Percentiles rank a stretch among this genome's conserved stretches.
These are phyloP conservation scores for Diogma glabrata DNA, from an alignment of 2,888 invertebrate genomes.

Conservation along the genomic window DNA sequence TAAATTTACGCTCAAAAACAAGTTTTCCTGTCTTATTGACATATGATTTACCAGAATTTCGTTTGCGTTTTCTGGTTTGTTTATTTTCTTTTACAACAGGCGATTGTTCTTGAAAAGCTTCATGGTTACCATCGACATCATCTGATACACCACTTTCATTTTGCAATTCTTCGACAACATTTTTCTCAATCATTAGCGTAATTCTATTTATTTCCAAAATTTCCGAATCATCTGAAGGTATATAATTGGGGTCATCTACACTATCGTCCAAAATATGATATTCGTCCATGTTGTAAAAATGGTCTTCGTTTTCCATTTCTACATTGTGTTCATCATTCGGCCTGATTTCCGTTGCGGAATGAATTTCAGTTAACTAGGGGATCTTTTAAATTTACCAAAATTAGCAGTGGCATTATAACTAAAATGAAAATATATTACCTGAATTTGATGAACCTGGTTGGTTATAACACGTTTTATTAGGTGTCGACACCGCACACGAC, in stretches of 20 bases:
- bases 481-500: background rate
- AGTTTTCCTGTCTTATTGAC: background rate
- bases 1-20: background rate
- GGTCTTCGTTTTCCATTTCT: background rate
- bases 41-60: background rate
- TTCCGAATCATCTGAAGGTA: background rate
- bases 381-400: background rate
- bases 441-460: background rate
- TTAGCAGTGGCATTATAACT: background rate
- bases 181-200: background rate
- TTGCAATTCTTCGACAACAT: background rate
- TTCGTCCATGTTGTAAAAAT: background rate
- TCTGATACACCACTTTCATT: constrained; percentile 5
- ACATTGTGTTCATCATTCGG: background rate
- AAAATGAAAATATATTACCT: background rate
- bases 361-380: background rate
- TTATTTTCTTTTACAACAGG: background rate
- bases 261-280: background rate
- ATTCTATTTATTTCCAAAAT: background rate
- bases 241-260: background rate
- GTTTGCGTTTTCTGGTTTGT: background rate
- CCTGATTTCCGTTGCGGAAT: background rate
- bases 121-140: constrained; percentile 1
- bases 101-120: constrained; percentile 1
- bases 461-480: background rate